A percentile compares a stretch with the other conserved stretches of the same genome.
Conservation (phyloP, 2,797 vertebrate species). For the Kryptolebias ocellatus region DNA sequence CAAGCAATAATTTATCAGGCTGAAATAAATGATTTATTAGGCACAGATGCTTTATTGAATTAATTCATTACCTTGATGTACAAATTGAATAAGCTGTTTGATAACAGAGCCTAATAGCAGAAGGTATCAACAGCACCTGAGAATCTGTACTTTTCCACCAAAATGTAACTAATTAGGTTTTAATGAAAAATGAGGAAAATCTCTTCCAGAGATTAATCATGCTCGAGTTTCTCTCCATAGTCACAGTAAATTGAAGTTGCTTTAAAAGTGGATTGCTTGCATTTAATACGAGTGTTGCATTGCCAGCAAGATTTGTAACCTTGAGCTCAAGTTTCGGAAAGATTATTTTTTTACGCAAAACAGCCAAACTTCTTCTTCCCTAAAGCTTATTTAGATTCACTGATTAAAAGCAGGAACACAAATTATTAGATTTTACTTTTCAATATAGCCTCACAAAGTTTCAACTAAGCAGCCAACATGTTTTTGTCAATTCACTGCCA, state of each 20-base stretch:
- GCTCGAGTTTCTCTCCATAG: not conserved
- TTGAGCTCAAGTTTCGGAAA: not conserved
- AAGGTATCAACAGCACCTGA: constrained; percentile 6
- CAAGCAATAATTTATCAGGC: constrained; percentile 14
- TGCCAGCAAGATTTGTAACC: not conserved
- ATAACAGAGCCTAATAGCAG: constrained; percentile 15
- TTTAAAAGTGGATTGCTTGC: constrained; percentile 10
- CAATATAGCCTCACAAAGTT: not conserved
- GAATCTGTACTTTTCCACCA: constrained; percentile 18
- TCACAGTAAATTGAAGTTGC: constrained; percentile 11
- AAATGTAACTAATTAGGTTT: constrained; percentile 21
- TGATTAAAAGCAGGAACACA: not conserved
- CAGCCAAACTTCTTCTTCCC: not conserved
- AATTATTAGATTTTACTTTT: not conserved
- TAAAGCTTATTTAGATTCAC: not conserved
- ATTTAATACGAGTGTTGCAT: constrained; percentile 17
- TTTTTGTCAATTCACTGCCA: not conserved
- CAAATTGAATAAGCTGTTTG: constrained; percentile 32
- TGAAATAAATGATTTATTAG: constrained; percentile 25
- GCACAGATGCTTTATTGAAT: constrained; percentile 55
- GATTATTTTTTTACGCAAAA: constrained; percentile 8
- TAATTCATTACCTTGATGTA: constrained; percentile 30
- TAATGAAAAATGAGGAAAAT: constrained; percentile 9
- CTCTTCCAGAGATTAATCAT: constrained; percentile 6
- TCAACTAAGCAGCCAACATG: not conserved